A percentile compares a stretch with the other conserved stretches of the same genome.
Conservation (phyloP, 2,113 vertebrate genomes). For the Oceanodroma tethys region DNA sequence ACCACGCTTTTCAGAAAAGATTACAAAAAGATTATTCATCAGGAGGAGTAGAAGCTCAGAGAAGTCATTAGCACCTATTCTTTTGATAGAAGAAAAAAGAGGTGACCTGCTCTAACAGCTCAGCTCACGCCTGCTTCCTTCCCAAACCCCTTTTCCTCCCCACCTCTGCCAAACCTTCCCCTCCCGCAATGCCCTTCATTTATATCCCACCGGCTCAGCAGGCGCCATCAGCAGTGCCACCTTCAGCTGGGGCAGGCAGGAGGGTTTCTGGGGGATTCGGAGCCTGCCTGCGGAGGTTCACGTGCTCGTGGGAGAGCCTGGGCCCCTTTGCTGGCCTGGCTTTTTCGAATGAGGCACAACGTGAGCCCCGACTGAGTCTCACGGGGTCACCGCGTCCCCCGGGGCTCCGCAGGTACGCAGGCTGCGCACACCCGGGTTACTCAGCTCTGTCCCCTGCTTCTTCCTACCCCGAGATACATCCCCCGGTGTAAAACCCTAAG, state of each 20-base stretch:
- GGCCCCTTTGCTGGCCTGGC: neutral
- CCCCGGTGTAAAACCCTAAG: fast-evolving
- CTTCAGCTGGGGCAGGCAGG: neutral
- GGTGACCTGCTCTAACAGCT: neutral
- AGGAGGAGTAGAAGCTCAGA: neutral
- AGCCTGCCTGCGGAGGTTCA: fast-evolving
- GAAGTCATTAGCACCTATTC: neutral
- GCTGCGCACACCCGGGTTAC: fast-evolving
- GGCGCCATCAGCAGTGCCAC: neutral
- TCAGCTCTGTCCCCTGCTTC: neutral
- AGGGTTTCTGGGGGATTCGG: neutral
- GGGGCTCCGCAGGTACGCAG: neutral
- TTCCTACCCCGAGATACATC: fast-evolving
- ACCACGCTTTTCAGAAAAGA: neutral
- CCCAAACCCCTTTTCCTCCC: neutral
- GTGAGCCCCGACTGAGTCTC: fast-evolving
- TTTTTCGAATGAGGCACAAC: neutral
- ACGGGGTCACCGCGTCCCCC: fast-evolving
- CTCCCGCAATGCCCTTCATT: fast-evolving
- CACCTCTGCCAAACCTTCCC: neutral
- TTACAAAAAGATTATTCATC: neutral
- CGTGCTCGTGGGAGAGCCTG: fast-evolving
- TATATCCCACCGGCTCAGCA: fast-evolving
- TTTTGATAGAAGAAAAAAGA: neutral
- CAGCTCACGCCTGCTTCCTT: neutral